Percentiles rank a stretch among this genome's conserved stretches.
These are phyloP conservation scores for Lamproptera curius DNA, from an alignment of 2,888 invertebrate genomes.

Conservation along the genomic window DNA sequence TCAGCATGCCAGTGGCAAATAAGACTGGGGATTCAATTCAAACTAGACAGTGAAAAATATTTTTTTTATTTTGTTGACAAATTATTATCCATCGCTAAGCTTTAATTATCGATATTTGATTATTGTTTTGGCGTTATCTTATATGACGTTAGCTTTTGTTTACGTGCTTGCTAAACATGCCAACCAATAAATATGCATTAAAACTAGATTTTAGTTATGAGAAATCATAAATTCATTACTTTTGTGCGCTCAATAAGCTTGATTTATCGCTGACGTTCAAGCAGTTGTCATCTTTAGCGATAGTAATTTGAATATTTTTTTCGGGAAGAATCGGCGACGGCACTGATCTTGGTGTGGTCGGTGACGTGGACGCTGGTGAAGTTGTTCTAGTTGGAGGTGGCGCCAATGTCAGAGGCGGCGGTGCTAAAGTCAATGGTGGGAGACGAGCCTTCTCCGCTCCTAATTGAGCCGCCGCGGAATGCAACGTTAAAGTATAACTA, in stretches of 20 bases:
- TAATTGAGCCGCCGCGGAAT: conserved; percentile 59
- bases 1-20: too few relatives aligned
- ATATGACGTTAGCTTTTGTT: too few relatives aligned
- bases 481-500: conserved; percentile 71
- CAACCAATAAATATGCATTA: too few relatives aligned
- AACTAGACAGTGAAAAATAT: too few relatives aligned
- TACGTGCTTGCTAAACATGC: too few relatives aligned
- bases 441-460: conserved; percentile 65
- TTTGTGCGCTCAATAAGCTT: conserved; percentile 67
- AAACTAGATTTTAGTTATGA: too few relatives aligned
- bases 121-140: too few relatives aligned
- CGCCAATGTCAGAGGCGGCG: conserved; percentile 47
- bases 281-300: conserved; percentile 63
- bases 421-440: conserved; percentile 59
- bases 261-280: conserved; percentile 67
- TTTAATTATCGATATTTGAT: too few relatives aligned
- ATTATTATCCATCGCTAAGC: too few relatives aligned
- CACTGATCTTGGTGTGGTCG: conserved; percentile 55
- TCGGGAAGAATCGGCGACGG: conserved; percentile 61
- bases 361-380: conserved; percentile 51
- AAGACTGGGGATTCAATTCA: too few relatives aligned
- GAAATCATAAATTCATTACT: conserved; percentile 50
- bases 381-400: conserved; percentile 49
- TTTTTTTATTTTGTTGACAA: too few relatives aligned
- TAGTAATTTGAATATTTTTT: conserved; percentile 62